phyloP scores from a whole-genome alignment of 2,797 vertebrate genomes.

The Leucoraja ocellata region DNA sequence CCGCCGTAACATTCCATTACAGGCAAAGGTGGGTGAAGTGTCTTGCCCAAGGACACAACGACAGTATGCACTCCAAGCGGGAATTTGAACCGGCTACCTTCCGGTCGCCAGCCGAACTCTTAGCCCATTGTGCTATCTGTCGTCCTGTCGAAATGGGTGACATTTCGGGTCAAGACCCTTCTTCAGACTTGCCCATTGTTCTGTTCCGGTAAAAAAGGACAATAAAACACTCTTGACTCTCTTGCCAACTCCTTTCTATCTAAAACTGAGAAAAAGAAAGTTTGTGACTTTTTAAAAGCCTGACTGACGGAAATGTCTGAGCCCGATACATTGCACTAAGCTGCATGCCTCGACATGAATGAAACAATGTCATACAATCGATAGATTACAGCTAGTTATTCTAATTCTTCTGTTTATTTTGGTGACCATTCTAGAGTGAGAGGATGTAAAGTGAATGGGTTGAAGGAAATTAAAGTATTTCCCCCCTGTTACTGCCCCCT shows the following conservation, averaged over 20 bases:
- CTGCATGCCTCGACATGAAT: neutral
- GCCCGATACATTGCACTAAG: neutral
- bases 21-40: no score
- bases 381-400: neutral
- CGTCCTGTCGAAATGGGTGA: no score
- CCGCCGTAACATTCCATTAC: no score
- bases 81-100: no score
- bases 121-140: no score
- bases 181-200: no score
- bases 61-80: no score
- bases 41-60: no score
- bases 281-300: neutral
- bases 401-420: neutral
- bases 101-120: no score
- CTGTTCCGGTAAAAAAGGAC: no score
- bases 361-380: neutral
- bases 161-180: no score
- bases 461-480: neutral
- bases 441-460: neutral
- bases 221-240: no score
- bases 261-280: neutral
- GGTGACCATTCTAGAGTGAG: accelerated
- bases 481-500: neutral
- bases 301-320: neutral
- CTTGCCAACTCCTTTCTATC: neutral